Evolutionary conservation across 2,888 invertebrate species (phyloP), one percentile per base, ranked within the genome.

Genomic region (Lacanobia oleracea): DNA sequence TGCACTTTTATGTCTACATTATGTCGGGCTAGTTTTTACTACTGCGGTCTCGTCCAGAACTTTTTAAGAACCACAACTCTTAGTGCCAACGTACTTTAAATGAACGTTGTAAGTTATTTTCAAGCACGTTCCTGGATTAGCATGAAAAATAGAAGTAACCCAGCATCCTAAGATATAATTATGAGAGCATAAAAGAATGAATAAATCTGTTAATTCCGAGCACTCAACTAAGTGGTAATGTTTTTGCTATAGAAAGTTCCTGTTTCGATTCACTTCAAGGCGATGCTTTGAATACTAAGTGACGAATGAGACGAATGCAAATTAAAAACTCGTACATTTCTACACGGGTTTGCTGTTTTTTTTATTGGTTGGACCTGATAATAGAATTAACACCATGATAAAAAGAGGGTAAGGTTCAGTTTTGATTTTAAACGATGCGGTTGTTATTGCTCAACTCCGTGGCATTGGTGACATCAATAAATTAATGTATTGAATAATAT

Each of bases 231-330:
- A 83, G 82, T 75, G 63, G 67, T 72, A 67, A 88, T 87, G 83
- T 85, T 85, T 84, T 84, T 77, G 83, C 83, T 67, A 83, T 90
- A 89, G 88, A 87, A 89, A 90, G 86, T 90, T 88, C 84, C 81
- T 90, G 88, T 90, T 91, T 89, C 88, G 87, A 90, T 89, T 91
- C 90, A 89, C 87, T 90, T 87, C 81, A 85, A 84, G 82, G 80
- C 79, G 86, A 76, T 80, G 89, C 85, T 89, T 89, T 91, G 92
- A 93, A 93, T 93, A 90, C 86, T 87, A 91, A 92, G 87, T 90
- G 87, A 89, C 75, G 89, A 91, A 91, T 88, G 92, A 89, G 87
- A 86, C 79, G 92, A 92, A 92, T 92, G 88, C 86, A 88, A 91
- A 93, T 88, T 81, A 81, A 83, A 78, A 71, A 74, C 67, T 62